Evolutionary conservation across 2,113 vertebrate genomes (phyloP).

Genomic region (Pygoscelis adeliae): DNA sequence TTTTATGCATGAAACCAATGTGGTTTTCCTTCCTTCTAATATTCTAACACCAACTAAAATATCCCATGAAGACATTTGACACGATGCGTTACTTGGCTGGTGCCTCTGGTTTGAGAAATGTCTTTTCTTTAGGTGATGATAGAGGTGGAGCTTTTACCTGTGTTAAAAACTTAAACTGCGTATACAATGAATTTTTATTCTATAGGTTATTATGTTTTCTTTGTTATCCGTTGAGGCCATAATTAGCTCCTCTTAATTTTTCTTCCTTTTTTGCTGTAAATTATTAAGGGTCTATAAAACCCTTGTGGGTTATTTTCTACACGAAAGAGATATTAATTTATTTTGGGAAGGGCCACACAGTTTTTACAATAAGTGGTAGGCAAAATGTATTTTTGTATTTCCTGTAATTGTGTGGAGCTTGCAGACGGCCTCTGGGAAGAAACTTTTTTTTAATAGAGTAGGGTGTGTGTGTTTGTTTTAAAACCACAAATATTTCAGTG

Average conservation of each 20-base stretch:
- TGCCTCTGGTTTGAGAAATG: background rate
- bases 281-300: background rate
- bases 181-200: background rate
- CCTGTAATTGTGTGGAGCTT: background rate
- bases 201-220: background rate
- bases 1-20: background rate
- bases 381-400: background rate
- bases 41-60: background rate
- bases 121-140: background rate
- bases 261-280: background rate
- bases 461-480: background rate
- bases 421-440: background rate
- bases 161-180: background rate
- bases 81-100: background rate
- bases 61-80: background rate
- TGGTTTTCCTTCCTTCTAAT: background rate
- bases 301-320: background rate
- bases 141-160: background rate
- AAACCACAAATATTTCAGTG: background rate
- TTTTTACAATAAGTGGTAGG: background rate
- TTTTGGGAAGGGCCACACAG: background rate
- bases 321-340: background rate
- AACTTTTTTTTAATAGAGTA: background rate
- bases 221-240: background rate
- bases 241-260: background rate